Evolutionary conservation across 1,140 invertebrate species (phyloP).

Genomic region (Teleogryllus occipitalis): DNA sequence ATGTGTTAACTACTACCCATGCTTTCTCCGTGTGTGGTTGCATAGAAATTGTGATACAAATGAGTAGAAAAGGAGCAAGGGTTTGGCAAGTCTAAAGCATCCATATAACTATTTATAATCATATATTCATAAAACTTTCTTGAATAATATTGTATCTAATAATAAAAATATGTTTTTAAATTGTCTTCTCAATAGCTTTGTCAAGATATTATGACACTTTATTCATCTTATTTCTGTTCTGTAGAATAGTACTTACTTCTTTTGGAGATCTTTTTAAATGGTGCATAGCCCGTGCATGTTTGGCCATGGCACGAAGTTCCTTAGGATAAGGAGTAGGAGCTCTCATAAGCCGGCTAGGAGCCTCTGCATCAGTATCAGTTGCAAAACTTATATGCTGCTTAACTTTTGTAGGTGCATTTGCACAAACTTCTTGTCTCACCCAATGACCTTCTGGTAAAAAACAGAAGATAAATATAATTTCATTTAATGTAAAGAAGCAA

Average conservation of each 20-base stretch:
- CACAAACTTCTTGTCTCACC: neutral
- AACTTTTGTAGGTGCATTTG: neutral
- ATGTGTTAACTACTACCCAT: no score
- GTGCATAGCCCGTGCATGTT: conserved; percentile 53
- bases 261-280: conserved; percentile 25
- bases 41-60: no score
- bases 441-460: conserved; percentile 4
- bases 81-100: no score
- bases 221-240: neutral
- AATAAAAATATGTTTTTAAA: no score
- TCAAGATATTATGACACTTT: no score
- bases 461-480: neutral
- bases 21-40: no score
- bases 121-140: no score
- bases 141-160: no score
- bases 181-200: no score
- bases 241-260: conserved; percentile 8
- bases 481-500: no score
- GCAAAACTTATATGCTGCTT: conserved; percentile 57
- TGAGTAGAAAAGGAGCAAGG: no score
- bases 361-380: conserved; percentile 49
- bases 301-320: conserved; percentile 76
- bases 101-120: no score
- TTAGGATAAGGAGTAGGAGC: conserved; percentile 90
- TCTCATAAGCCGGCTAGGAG: conserved; percentile 54